Evolutionary conservation across 1,140 invertebrate genomes (phyloP).

Genomic region (Polypedilum vanderplanki): DNA sequence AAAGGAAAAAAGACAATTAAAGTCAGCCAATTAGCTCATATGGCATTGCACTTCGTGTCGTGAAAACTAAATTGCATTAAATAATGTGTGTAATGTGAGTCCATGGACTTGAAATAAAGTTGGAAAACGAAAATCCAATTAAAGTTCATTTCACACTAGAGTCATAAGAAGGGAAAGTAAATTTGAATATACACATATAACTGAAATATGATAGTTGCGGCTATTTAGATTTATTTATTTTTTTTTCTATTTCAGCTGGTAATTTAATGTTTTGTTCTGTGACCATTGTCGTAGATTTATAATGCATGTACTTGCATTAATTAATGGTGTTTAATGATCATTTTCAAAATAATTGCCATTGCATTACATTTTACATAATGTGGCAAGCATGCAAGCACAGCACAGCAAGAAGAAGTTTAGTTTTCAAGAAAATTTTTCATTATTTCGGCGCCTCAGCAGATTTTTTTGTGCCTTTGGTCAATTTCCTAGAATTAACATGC

Average conservation of each 20-base stretch:
- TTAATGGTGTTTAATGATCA: neutral
- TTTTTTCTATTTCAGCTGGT: neutral
- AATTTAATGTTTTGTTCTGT: neutral
- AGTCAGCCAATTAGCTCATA: conserved; percentile 4
- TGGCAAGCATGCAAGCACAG: neutral
- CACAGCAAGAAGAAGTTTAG: neutral
- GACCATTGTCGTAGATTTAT: neutral
- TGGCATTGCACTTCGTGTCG: neutral
- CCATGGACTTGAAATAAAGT: neutral
- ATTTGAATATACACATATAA: neutral
- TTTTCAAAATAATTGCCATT: neutral
- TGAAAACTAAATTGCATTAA: neutral
- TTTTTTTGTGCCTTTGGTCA: neutral
- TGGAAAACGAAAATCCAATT: neutral
- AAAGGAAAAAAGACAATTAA: neutral
- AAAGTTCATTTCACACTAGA: neutral
- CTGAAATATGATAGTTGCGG: neutral
- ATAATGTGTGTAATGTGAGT: neutral
- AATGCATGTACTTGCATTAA: neutral
- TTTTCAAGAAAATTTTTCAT: neutral
- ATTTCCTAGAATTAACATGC: conserved; percentile 12
- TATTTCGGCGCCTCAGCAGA: neutral
- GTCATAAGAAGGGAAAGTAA: neutral
- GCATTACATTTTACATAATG: neutral
- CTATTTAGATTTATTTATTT: conserved; percentile 13